Evolutionary conservation across 2,113 vertebrate species (phyloP), one percentile per base, ranked within the genome.

Genomic region (Haplochromis vanheusdeni): DNA sequence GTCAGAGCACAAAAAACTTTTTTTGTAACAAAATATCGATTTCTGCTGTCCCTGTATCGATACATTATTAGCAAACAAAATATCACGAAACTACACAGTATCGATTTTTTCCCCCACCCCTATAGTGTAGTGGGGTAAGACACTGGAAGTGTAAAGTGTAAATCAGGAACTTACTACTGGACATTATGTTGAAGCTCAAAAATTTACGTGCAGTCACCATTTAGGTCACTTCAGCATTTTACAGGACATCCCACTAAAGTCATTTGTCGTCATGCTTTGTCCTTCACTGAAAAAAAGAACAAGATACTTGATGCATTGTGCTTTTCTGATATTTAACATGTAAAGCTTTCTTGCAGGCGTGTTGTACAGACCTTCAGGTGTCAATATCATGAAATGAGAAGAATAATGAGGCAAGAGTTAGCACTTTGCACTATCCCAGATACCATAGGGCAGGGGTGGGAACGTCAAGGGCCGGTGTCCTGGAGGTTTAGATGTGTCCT

Each of bases 401-500:
- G 28, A 60, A 31, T 17, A 60, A 0, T 60, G 2, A 60, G 28
- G 0, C 56, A 60, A 33, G 56, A 33, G 28, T 1, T 31, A 60
- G 56, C 0, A 31, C 2, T 6, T 9, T 60, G 28, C 28, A 60
- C 16, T 60, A 17, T 60, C 26, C 28, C 56, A 60, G 28, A 33
- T 6, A 60, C 56, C 14, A 60, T 6, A 60, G 26, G 56, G 56
- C 56, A 60, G 56, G 56, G 26, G 14, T 60, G 56, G 56, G 56
- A 4, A 60, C 5, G 5, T 9, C 7, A 17, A 58, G 55, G 26
- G 5, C 55, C 26, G 2, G 26, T 6, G 14, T 58, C 55, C 26
- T 31, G 56, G 2, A 60, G 26, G 28, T 60, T 31, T 31, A 10
- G 26, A 56, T 56, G 55, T 28, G 23, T 56, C 52, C 52, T 54